A percentile compares a stretch with the other conserved stretches of the same genome.
Evolutionary conservation across 2,888 invertebrate species (phyloP).

Genomic region (Abscondita cerata): DNA sequence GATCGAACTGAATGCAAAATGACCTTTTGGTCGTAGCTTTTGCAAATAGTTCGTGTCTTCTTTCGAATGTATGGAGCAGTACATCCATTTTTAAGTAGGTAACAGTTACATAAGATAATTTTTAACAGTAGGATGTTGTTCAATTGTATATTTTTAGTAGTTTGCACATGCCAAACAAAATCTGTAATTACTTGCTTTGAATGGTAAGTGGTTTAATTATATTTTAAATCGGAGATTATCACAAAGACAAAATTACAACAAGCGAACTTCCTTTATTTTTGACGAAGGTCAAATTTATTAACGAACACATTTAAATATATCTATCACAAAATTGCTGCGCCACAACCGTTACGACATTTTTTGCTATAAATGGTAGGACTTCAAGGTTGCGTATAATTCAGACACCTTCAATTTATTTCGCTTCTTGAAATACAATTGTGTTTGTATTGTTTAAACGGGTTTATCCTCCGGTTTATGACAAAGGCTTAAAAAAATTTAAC

Average conservation of each 20-base stretch:
- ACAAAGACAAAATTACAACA: background rate
- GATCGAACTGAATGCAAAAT: background rate
- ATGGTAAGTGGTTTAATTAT: no score
- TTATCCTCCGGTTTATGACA: constrained; percentile 6
- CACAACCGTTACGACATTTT: background rate
- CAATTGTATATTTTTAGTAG: no score
- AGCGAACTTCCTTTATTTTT: constrained; percentile 13
- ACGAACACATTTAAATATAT: constrained; percentile 13
- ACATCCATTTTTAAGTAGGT: no score
- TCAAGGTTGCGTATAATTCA: constrained; percentile 15
- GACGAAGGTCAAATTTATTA: constrained; percentile 23
- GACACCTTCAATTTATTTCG: background rate
- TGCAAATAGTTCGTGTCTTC: no score
- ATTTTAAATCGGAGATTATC: no score
- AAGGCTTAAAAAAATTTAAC: constrained; percentile 16
- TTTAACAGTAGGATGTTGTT: no score
- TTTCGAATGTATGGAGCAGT: no score
- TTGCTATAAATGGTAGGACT: background rate
- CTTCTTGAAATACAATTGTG: constrained; percentile 2
- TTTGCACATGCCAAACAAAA: no score
- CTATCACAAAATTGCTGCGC: background rate
- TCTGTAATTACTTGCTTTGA: no score
- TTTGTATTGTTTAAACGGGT: constrained; percentile 1
- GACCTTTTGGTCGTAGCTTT: no score
- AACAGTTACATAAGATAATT: no score